phyloP scores from a whole-genome alignment of 2,113 vertebrate genomes.

The Syngnathus typhle region DNA sequence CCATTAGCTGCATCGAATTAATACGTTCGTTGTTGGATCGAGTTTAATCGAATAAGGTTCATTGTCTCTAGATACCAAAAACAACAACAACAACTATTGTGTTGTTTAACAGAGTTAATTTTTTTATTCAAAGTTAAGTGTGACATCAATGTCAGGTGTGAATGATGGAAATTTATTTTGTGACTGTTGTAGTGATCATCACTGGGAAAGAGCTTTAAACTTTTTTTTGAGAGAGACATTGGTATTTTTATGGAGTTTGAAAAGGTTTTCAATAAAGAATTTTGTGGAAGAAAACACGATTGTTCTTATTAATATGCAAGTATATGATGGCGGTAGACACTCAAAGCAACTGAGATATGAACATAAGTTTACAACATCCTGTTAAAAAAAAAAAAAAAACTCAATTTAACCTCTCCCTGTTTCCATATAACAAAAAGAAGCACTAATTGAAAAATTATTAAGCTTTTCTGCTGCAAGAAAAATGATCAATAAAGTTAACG shows the following conservation, averaged over 20 bases:
- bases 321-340: background rate
- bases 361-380: background rate
- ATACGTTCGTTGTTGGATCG: background rate
- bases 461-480: too few species aligned
- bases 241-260: constrained; percentile 54
- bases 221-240: constrained; percentile 36
- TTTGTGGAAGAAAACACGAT: constrained; percentile 15
- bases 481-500: too few species aligned
- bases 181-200: constrained; percentile 8
- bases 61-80: constrained; percentile 5
- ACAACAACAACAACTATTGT: background rate
- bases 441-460: too few species aligned
- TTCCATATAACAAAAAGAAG: too few species aligned
- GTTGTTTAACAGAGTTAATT: constrained; percentile 4
- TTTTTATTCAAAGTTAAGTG: too few species aligned
- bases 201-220: constrained; percentile 49
- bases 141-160: constrained; percentile 2
- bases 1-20: background rate
- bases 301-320: background rate
- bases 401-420: too few species aligned
- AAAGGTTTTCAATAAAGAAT: constrained; percentile 52
- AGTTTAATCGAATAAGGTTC: background rate
- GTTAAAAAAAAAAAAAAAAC: too few species aligned
- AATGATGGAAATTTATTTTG: constrained; percentile 7
- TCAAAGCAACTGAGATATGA: background rate